Evolutionary conservation across 1,140 invertebrate species (phyloP).

Genomic region (Potamilus streckersoni): DNA sequence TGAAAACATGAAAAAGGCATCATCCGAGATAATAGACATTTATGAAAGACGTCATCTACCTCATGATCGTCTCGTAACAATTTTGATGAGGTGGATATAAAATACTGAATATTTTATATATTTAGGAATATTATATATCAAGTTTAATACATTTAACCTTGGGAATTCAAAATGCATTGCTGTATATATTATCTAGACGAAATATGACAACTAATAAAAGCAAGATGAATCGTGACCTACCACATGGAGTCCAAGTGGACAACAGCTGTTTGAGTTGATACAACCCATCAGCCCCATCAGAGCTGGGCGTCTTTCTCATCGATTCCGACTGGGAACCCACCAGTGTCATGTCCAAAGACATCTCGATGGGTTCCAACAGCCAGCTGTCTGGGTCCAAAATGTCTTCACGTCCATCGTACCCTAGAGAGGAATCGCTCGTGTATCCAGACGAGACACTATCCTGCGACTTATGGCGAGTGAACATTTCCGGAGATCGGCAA

Average conservation of each 20-base stretch:
- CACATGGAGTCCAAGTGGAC: constrained; percentile 45
- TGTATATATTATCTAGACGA: no score
- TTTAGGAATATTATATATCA: no score
- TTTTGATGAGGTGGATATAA: no score
- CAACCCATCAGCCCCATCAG: constrained; percentile 41
- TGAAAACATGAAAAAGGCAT: no score
- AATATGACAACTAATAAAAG: no score
- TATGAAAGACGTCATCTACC: no score
- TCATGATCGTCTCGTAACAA: no score
- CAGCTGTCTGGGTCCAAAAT: constrained; percentile 36
- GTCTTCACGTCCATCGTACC: constrained; percentile 34
- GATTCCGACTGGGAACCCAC: constrained; percentile 21
- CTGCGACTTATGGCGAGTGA: constrained; percentile 24
- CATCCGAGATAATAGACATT: no score
- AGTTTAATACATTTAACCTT: no score
- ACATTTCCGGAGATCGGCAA: constrained; percentile 17
- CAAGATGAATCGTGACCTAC: constrained; percentile 32
- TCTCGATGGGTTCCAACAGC: constrained; percentile 36
- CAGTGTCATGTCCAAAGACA: constrained; percentile 31
- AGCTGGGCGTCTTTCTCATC: constrained; percentile 14
- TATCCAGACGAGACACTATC: constrained; percentile 31
- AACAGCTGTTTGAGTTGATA: constrained; percentile 55
- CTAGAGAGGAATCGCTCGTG: constrained; percentile 33
- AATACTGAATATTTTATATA: no score
- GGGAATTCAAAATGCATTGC: no score